These are phyloP conservation scores for Cheilosia grossa DNA, from an alignment of 2,888 invertebrate species.

Conservation along the genomic window DNA sequence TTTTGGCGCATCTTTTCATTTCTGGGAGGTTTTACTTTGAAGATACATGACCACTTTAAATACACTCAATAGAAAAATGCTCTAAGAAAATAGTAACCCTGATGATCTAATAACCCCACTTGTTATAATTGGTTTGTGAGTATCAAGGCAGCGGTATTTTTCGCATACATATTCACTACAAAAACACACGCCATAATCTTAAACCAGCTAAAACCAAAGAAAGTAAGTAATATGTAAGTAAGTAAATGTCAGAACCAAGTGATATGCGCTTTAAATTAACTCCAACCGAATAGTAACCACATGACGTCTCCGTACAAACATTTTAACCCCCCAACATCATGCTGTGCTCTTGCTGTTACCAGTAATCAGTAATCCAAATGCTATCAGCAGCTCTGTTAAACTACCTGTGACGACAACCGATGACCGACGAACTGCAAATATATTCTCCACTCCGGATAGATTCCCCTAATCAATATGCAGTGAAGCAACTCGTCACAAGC, in stretches of 20 bases:
- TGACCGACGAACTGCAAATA: conserved; percentile 15
- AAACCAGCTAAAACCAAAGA: no score
- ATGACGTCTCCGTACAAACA: conserved; percentile 27
- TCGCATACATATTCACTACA: neutral
- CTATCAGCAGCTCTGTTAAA: conserved; percentile 64
- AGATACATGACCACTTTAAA: no score
- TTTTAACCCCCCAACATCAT: conserved; percentile 17
- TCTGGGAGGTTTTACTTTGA: no score
- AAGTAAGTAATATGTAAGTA: no score
- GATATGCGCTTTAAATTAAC: conserved; percentile 16
- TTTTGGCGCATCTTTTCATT: no score
- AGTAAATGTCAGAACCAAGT: conserved; percentile 9
- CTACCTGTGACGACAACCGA: conserved; percentile 32
- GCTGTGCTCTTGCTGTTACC: conserved; percentile 46
- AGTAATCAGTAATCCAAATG: conserved; percentile 63
- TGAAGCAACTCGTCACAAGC: conserved; percentile 44
- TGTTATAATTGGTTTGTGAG: no score
- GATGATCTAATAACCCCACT: no score
- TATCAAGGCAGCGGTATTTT: no score
- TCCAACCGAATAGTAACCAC: conserved; percentile 19
- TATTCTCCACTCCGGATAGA: conserved; percentile 33
- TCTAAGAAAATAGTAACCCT: no score
- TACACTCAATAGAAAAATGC: no score
- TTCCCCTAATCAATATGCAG: conserved; percentile 65
- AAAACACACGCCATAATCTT: no score